phyloP scores from a whole-genome alignment of 23 tunicate genomes.

The Trididemnum clinides region DNA sequence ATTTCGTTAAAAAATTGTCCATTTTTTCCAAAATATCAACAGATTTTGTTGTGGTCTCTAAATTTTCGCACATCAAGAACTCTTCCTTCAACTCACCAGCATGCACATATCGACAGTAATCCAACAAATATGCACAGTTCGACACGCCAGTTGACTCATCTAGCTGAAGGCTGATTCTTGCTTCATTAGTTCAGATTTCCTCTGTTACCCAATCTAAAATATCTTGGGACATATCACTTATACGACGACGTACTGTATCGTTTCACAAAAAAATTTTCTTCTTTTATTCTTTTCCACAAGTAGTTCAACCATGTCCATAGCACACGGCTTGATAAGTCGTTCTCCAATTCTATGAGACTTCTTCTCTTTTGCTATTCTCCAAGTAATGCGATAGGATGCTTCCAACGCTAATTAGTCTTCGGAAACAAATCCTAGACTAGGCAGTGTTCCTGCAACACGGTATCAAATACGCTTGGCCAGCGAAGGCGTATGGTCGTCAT shows the following conservation, averaged over 20 bases:
- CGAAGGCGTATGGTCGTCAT: slow-evolving; percentile 26
- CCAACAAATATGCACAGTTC: slow-evolving; percentile 8
- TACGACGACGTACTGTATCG: slow-evolving; percentile 37
- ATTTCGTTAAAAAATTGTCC: slow-evolving; percentile 7
- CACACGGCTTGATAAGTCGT: slow-evolving; percentile 11
- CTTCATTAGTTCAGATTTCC: slow-evolving; percentile 23
- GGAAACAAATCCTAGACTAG: no score
- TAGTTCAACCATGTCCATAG: slow-evolving; percentile 40
- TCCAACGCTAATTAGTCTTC: slow-evolving; percentile 27
- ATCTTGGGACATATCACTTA: slow-evolving; percentile 30
- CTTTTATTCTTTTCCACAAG: not conserved
- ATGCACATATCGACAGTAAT: slow-evolving; percentile 12
- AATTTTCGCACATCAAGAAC: slow-evolving; percentile 14
- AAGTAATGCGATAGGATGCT: slow-evolving; percentile 17
- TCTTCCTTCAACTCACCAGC: slow-evolving; percentile 29
- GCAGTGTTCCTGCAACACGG: slow-evolving; percentile 39
- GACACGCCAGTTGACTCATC: slow-evolving; percentile 35
- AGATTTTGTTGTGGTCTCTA: slow-evolving; percentile 24
- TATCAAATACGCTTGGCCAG: slow-evolving; percentile 30
- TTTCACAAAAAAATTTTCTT: slow-evolving; percentile 32
- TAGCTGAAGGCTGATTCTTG: slow-evolving; percentile 28
- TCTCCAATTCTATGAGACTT: slow-evolving; percentile 27
- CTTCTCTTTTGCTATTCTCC: slow-evolving; percentile 26
- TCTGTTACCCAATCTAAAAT: slow-evolving; percentile 33
- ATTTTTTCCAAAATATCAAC: slow-evolving; percentile 11